These are phyloP conservation scores for Temnothorax ravouxi DNA, from an alignment of 2,888 invertebrate species.

Conservation along the genomic window DNA sequence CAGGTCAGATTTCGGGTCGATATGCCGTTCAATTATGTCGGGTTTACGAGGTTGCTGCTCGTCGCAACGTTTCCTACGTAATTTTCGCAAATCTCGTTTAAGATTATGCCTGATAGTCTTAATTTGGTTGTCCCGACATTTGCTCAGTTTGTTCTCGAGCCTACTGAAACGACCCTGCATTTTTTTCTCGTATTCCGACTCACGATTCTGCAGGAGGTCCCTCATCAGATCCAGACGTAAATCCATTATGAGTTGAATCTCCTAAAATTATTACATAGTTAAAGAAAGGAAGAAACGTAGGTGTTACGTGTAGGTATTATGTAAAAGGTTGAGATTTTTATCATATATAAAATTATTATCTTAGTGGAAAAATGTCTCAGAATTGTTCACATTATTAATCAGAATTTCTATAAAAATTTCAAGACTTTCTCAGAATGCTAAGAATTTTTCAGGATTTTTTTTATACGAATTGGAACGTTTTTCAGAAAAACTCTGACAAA, in stretches of 20 bases:
- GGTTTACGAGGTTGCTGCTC: conserved; percentile 52
- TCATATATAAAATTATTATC: neutral
- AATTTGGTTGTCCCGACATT: conserved; percentile 88
- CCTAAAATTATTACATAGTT: conserved; percentile 84
- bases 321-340: neutral
- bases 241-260: conserved; percentile 91
- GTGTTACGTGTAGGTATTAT: neutral
- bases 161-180: conserved; percentile 85
- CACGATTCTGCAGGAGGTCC: conserved; percentile 88
- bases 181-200: conserved; percentile 86
- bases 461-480: too few relatives aligned
- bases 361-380: too few relatives aligned
- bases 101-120: conserved; percentile 87
- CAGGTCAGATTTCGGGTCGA: conserved; percentile 89
- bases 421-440: too few relatives aligned
- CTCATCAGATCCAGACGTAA: conserved; percentile 91
- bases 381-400: too few relatives aligned
- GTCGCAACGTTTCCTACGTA: conserved; percentile 85
- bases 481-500: too few relatives aligned
- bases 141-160: conserved; percentile 87
- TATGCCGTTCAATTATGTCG: conserved; percentile 69
- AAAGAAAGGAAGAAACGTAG: neutral
- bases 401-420: too few relatives aligned
- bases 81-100: conserved; percentile 87
- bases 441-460: too few relatives aligned